Evolutionary conservation across 2,797 vertebrate species (phyloP).

Genomic region (Coregonus suidteri): DNA sequence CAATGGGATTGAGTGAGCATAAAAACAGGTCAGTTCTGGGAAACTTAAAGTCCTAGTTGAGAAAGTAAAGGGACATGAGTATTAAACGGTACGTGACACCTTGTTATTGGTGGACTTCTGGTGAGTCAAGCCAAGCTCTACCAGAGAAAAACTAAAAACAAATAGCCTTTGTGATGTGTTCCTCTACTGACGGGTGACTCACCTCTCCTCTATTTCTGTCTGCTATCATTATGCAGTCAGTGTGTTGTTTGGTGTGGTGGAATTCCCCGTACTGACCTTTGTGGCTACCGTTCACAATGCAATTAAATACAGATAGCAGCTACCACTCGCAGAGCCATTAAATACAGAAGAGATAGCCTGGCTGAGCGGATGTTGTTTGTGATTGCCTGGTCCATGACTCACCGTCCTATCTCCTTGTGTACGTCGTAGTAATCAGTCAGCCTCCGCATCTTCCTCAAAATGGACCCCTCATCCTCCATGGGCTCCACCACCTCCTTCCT

Average conservation of each 20-base stretch:
- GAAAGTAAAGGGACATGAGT: slow-evolving; percentile 24
- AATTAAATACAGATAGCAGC: not conserved
- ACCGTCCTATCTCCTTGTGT: slow-evolving; percentile 94
- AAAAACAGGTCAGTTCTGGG: not conserved
- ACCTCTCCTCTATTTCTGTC: slow-evolving; percentile 50
- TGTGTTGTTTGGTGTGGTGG: slow-evolving; percentile 17
- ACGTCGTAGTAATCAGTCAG: slow-evolving; percentile 90
- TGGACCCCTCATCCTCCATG: slow-evolving; percentile 81
- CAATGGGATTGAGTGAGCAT: not conserved
- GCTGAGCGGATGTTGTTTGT: not conserved
- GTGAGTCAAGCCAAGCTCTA: slow-evolving; percentile 12
- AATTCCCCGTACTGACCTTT: slow-evolving; percentile 5
- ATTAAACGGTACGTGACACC: not conserved
- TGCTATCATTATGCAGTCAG: slow-evolving; percentile 39
- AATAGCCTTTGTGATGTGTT: slow-evolving; percentile 34
- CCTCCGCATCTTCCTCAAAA: slow-evolving; percentile 80
- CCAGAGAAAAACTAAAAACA: slow-evolving; percentile 39
- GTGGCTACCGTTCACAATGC: slow-evolving; percentile 18
- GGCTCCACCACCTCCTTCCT: slow-evolving; percentile 69
- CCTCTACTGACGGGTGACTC: slow-evolving; percentile 52
- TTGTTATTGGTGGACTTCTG: not conserved
- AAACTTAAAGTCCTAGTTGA: not conserved
- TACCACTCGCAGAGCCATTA: not conserved
- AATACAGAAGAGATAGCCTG: not conserved
- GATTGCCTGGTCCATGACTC: slow-evolving; percentile 20